Evolutionary conservation across 23 tunicate species (phyloP), one percentile per base, ranked within the genome.

Genomic region (Trididemnum nubilum): DNA sequence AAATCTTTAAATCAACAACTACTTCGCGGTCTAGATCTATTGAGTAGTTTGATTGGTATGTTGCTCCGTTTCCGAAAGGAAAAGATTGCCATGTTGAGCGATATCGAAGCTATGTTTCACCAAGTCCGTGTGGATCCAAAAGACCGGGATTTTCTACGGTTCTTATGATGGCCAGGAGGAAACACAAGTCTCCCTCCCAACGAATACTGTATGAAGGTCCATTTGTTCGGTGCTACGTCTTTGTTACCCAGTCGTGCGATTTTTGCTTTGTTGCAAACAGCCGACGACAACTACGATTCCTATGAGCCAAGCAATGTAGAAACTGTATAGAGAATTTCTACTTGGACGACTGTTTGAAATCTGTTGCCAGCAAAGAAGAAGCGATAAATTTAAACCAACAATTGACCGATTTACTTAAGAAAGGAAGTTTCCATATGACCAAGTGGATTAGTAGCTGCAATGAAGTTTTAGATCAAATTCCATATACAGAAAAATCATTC

Each of bases 121-220:
- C 76, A 70, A 23, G 76, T 70, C 3, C 5, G 2, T 25, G 38
- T 70, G 5, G 38, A 21, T 19, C 38, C 36, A 33, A 19, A 34
- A 35, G 76, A 70, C 39, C 39, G 39, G 3, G 76, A 70, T n/a
- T 34, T 7, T 5, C 76, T 70, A 30, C 19, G 38, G 5, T 70
- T 70, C n/a, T 23, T 70, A 28, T 70, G 76, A 39, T 70, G 76
- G 76, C 22, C n/a, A 26, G n/a, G n/a, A 4, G 76, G 76, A 33
- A 39, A 70, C 4, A 7, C 30, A 31, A 19, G 30, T 23, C 18
- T 4, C 12, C n/a, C n/a, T 7, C 76, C 67, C 26, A n/a, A 12
- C 5, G 67, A 61, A 12, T 61, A 61, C 26, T 21, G 67, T 5
- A 61, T 61, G 67, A 15, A 61, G 26, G 67, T 61, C 18, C 29